These are phyloP conservation scores for Leptopterna dolabrata DNA, from an alignment of 2,888 invertebrate genomes.

Conservation along the genomic window DNA sequence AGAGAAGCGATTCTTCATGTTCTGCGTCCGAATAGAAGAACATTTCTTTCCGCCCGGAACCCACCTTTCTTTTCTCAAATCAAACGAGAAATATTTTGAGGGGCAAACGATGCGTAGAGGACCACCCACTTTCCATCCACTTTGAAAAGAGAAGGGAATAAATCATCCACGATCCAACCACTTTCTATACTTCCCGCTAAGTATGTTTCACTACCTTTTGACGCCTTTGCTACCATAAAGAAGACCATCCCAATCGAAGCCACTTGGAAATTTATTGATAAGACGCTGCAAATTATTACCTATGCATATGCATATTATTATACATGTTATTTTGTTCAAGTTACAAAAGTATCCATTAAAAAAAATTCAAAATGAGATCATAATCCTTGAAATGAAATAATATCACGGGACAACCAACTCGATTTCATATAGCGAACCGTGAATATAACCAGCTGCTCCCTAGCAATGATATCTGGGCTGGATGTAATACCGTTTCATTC, in stretches of 20 bases:
- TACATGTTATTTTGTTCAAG: too few species aligned
- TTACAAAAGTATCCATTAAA: too few species aligned
- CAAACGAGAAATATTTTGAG: constrained; percentile 43
- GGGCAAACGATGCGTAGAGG: constrained; percentile 44
- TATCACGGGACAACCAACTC: too few species aligned
- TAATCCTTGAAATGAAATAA: too few species aligned
- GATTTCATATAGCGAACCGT: too few species aligned
- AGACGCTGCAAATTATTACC: too few species aligned
- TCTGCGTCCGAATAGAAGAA: not conserved
- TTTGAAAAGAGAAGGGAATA: constrained; percentile 8
- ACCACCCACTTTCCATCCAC: constrained; percentile 29
- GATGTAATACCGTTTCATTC: too few species aligned
- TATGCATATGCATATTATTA: too few species aligned
- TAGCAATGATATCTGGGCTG: too few species aligned
- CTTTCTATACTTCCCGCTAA: not conserved
- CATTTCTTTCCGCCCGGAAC: not conserved
- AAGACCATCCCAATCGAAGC: not conserved
- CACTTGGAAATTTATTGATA: too few species aligned
- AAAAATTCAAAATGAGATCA: too few species aligned
- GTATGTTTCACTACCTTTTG: constrained; percentile 16
- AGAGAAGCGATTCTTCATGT: not conserved
- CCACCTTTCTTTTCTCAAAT: constrained; percentile 24
- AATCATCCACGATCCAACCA: not conserved
- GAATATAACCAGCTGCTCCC: too few species aligned
- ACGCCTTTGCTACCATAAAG: not conserved